phyloP scores from a whole-genome alignment of 2,113 vertebrate genomes.

The Ctenomys sociabilis region DNA sequence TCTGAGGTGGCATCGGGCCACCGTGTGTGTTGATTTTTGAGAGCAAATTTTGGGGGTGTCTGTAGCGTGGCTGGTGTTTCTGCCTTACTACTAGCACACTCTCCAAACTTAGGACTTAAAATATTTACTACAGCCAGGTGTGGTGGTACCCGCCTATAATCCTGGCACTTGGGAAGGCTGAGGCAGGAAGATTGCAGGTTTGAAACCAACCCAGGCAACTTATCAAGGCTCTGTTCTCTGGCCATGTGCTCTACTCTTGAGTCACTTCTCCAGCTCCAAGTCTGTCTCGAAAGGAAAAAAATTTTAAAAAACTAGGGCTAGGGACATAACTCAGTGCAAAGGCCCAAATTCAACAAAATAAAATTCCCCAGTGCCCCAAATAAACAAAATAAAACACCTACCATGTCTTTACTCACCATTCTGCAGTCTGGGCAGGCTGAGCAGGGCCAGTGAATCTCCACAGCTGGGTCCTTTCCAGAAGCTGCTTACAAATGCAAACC shows the following conservation, averaged over 20 bases:
- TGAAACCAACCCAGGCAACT: neutral
- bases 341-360: neutral
- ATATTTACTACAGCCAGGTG: too few species aligned
- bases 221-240: neutral
- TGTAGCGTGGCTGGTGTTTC: neutral
- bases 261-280: neutral
- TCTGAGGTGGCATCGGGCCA: accelerated
- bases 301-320: neutral
- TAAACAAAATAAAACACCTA: neutral
- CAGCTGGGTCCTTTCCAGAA: neutral
- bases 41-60: neutral
- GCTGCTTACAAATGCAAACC: accelerated
- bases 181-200: neutral
- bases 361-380: neutral
- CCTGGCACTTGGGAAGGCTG: neutral
- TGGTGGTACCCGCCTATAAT: neutral
- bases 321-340: neutral
- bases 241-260: neutral
- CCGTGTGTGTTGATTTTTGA: neutral
- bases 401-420: neutral
- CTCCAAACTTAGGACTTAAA: too few species aligned
- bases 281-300: neutral
- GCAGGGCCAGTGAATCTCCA: accelerated
- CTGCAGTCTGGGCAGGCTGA: neutral
- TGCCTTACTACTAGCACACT: neutral